phyloP scores from a whole-genome alignment of 2,797 vertebrate genomes.

The Alca torda region DNA sequence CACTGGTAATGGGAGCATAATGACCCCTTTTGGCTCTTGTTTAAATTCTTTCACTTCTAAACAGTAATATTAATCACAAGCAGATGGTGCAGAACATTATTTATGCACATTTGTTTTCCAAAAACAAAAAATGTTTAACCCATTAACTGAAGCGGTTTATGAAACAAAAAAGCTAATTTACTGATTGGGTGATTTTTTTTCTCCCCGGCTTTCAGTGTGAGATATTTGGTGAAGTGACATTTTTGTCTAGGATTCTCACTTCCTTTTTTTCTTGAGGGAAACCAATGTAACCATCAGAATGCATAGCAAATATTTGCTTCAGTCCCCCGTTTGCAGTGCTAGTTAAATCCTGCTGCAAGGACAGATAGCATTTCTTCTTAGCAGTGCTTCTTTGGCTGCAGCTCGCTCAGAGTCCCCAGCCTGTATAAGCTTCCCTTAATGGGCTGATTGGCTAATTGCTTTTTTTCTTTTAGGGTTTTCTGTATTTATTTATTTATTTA shows the following conservation, averaged over 20 bases:
- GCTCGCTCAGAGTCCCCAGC: not conserved
- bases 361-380: not conserved
- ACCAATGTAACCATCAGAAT: not conserved
- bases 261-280: not conserved
- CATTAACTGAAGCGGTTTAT: conserved; percentile 28
- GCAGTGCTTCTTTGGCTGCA: not conserved
- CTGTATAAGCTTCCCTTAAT: accelerated
- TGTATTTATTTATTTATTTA: not conserved
- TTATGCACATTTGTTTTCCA: conserved; percentile 50
- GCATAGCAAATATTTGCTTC: not conserved
- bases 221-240: not conserved
- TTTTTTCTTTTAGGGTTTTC: not conserved
- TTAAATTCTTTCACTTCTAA: conserved; percentile 65
- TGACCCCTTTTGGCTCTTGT: conserved; percentile 62
- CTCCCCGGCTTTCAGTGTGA: not conserved
- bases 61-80: conserved; percentile 64
- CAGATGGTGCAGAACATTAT: conserved; percentile 56
- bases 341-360: not conserved
- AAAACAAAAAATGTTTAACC: conserved; percentile 35
- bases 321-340: not conserved
- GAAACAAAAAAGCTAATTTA: conserved; percentile 21
- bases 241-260: not conserved
- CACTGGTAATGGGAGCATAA: conserved; percentile 48
- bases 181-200: conserved; percentile 14
- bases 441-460: not conserved